Base-by-base conservation (phyloP, 2,888 invertebrate genomes). In the Eupsilia transversa region DNA sequence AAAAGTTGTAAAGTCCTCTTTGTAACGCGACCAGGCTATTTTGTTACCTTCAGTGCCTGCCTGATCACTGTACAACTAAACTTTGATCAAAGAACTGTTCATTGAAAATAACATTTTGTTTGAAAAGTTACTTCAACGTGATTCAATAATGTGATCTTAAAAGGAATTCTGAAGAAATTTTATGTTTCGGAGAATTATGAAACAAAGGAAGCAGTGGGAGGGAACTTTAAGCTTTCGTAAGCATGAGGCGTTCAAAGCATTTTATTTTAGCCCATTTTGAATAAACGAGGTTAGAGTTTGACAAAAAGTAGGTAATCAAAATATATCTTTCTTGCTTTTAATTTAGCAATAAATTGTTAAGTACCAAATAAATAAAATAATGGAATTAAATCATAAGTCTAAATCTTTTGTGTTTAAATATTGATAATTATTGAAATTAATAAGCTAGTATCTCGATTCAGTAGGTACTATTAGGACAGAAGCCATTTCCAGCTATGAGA, bases 11-110 rank as follows among this genome's bases (percentile, higher is more conserved):
- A 82, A 83, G 56, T 77, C 59, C 60, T 60, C 80, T 84, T 86
- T 86, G 86, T 79, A 86, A 86, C 60, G 46, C 41, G 77, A 86
- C 20, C 72, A 17, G 56, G 65, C 75, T 64, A 71, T 82, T 73
- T 74, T 57, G 79, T 82, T 77, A 64, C 69, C 52, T 63, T 43
- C 60, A 27, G 54, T 59, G 41, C 56, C 68, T 83, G 65, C 56
- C 74, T 84, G 76, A 82, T 80, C 75, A 82, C 52, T 64, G 59
- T 67, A 65, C 60, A 61, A 56, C 75, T 57, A 74, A 79, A 80
- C 77, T 80, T 77, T 84, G 57, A 78, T 84, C 72, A 77, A 82
- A 85, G 72, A 70, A 76, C 72, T 52, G 69, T 74, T 79, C 63
- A 77, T 66, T 64, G 56, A 63, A 78, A 85, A 76, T 61, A 75